Evolutionary conservation across 2,888 invertebrate species (phyloP).

Genomic region (Andrena dorsata): DNA sequence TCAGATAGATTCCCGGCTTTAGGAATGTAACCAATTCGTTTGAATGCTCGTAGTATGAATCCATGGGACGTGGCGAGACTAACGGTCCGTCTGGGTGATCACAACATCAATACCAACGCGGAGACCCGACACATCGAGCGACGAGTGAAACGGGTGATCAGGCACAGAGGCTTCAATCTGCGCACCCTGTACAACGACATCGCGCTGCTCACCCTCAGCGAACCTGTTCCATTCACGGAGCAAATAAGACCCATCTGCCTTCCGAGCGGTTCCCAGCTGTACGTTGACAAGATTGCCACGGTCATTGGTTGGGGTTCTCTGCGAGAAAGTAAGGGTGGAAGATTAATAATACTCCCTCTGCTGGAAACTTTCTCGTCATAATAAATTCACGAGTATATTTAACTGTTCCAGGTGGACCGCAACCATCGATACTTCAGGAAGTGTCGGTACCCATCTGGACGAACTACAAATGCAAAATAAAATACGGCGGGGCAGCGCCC

Average conservation of each 20-base stretch:
- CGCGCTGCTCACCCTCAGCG: conserved; percentile 91
- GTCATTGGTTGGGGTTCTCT: conserved; percentile 96
- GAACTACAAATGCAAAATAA: conserved; percentile 91
- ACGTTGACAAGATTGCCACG: conserved; percentile 90
- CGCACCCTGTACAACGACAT: conserved; percentile 95
- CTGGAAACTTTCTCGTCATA: neutral
- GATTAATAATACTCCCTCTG: neutral
- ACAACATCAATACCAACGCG: conserved; percentile 91
- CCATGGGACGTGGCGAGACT: conserved; percentile 94
- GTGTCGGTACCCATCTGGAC: conserved; percentile 94
- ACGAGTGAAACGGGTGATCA: conserved; percentile 93
- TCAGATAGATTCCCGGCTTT: neutral
- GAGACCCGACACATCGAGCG: conserved; percentile 92
- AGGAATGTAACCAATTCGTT: neutral
- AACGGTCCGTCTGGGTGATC: conserved; percentile 93
- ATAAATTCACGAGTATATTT: neutral
- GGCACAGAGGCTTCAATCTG: conserved; percentile 93
- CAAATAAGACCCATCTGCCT: conserved; percentile 93
- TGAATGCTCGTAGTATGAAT: conserved; percentile 89
- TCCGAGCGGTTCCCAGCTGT: conserved; percentile 88
- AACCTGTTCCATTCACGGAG: conserved; percentile 90
- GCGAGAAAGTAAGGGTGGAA: conserved; percentile 88
- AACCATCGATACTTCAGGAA: conserved; percentile 92
- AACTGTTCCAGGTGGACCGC: conserved; percentile 90
- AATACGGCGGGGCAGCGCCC: conserved; percentile 94